Evolutionary conservation across 2,888 invertebrate species (phyloP).

Genomic region (Mythimna ferrago): DNA sequence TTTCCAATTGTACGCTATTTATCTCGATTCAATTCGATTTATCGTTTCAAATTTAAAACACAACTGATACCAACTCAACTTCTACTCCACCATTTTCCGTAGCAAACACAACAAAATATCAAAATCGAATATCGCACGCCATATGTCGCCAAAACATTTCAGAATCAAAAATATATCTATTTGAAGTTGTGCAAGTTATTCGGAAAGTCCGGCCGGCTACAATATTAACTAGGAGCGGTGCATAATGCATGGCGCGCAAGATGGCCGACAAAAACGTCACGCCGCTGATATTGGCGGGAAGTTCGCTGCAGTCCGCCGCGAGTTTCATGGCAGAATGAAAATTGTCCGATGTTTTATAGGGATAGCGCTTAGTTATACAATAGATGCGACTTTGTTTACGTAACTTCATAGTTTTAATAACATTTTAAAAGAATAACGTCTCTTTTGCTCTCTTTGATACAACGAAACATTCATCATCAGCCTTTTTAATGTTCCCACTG

Average conservation of each 20-base stretch:
- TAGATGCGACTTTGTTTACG: too few species aligned
- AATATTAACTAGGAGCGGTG: slow-evolving; percentile 72
- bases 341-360: slow-evolving; percentile 32
- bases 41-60: too few species aligned
- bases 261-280: slow-evolving; percentile 69
- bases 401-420: too few species aligned
- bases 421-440: too few species aligned
- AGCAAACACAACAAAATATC: slow-evolving; percentile 19
- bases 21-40: not conserved
- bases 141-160: slow-evolving; percentile 42
- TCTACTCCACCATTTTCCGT: not conserved
- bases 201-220: slow-evolving; percentile 57
- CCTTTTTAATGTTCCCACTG: too few species aligned
- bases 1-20: not conserved
- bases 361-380: not conserved
- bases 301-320: slow-evolving; percentile 48
- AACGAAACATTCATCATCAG: too few species aligned
- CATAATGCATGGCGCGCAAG: slow-evolving; percentile 75
- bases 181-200: slow-evolving; percentile 61
- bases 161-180: slow-evolving; percentile 55
- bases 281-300: slow-evolving; percentile 57
- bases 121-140: slow-evolving; percentile 39
- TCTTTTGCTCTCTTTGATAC: too few species aligned
- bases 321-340: slow-evolving; percentile 35
- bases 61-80: not conserved